A percentile compares a stretch with the other conserved stretches of the same genome.
phyloP scores from a whole-genome alignment of 2,113 vertebrate species.

The Hemicordylus capensis region DNA sequence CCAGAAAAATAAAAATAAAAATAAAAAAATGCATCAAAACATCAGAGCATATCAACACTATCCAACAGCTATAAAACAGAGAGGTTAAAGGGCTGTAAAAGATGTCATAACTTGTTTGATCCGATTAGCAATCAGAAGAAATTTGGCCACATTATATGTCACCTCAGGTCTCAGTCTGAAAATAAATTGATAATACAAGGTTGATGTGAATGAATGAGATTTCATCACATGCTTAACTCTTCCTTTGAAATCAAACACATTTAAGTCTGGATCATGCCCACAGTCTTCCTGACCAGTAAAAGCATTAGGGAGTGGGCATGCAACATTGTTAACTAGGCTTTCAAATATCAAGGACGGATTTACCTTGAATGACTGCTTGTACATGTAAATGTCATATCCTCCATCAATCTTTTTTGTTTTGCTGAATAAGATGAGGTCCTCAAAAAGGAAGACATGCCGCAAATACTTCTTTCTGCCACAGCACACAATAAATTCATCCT shows the following conservation, averaged over 20 bases:
- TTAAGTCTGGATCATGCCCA: not conserved
- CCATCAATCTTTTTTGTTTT: constrained; percentile 86
- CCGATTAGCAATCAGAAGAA: too few relatives aligned
- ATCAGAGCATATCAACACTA: too few relatives aligned
- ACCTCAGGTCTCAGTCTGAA: too few relatives aligned
- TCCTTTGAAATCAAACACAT: not conserved
- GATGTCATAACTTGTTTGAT: too few relatives aligned
- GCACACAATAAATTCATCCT: constrained; percentile 86
- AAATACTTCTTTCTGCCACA: constrained; percentile 85
- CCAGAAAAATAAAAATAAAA: too few relatives aligned
- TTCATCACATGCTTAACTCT: not conserved
- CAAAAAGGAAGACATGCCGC: constrained; percentile 85
- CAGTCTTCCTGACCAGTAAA: not conserved
- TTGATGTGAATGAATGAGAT: too few relatives aligned
- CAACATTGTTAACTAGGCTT: not conserved
- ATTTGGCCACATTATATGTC: too few relatives aligned
- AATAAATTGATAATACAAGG: too few relatives aligned
- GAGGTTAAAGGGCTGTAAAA: too few relatives aligned
- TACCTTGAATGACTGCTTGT: constrained; percentile 88
- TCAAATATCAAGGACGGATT: not conserved
- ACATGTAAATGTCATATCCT: constrained; percentile 83
- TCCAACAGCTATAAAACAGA: too few relatives aligned
- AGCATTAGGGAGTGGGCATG: not conserved
- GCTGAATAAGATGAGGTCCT: constrained; percentile 88
- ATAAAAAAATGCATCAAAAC: too few relatives aligned